Base-by-base conservation (phyloP, 2,113 vertebrate species). In the Rhineura floridana region DNA sequence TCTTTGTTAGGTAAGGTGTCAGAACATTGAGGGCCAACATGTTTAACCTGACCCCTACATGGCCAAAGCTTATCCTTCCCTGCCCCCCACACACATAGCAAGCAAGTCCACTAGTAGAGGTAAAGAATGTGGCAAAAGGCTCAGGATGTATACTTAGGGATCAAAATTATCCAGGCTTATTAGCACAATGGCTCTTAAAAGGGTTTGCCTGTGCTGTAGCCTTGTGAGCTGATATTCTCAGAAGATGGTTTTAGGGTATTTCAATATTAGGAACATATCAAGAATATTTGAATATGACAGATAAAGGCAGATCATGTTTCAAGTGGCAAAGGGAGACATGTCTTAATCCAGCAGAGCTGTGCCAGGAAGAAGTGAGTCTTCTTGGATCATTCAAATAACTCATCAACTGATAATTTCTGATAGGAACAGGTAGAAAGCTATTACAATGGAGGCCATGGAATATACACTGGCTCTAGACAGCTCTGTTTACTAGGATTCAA, bases 21-120 rank as follows among this genome's bases (percentile, higher is more conserved):
- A 39, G 59, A 88, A 69, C n/a, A 65, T 17, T 67, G 69, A 77
- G 36, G 63, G 55, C 44, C 63, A 87, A n/a, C 63, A 88, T 65
- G 17, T 42, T 83, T 75, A 88, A 88, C 19, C 23, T 83, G 15
- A 33, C 30, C 48, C 46, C 19, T 36, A 39, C 46, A 42, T 7
- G 83, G 44, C 33, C 33, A 63, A 63, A 82, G 7, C 6, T 52
- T 48, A 3, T 67, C 36, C 28, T 33, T 36, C n/a, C 48, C 67
- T 67, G 55, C 36, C 19, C 55, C 55, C 55, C 55, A 13, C 55
- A 13, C 50, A 9, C 44, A 65, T 25, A 67, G 36, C 59, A 67
- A 36, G n/a, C 5, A 63, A 39, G 39, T 65, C 62, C 15, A 23
- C 21, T 28, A 70, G 11, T 25, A 55, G 46, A 52, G 48, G 30